phyloP scores from a whole-genome alignment of 2,797 vertebrate genomes.

The Dicrostonyx torquatus region DNA sequence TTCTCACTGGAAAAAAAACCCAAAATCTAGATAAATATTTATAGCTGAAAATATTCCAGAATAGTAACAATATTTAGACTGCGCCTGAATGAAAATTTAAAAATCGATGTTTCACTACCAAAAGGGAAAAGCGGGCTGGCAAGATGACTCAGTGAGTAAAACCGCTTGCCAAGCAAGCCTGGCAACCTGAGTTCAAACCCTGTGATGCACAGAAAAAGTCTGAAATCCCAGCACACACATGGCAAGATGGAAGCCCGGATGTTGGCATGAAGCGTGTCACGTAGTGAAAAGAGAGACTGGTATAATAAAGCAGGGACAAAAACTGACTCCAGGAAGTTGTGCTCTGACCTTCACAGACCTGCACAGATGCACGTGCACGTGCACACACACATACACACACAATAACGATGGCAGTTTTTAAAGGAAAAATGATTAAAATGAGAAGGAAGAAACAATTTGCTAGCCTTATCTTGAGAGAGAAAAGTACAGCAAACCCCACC shows the following conservation, averaged over 20 bases:
- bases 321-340: background rate
- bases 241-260: background rate
- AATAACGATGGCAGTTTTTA: background rate
- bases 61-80: background rate
- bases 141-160: background rate
- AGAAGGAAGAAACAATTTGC: background rate
- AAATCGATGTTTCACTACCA: background rate
- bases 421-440: background rate
- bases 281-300: background rate
- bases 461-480: background rate
- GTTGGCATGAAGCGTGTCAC: too few relatives aligned
- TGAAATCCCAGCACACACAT: background rate
- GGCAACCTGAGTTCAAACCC: background rate
- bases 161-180: background rate
- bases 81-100: background rate
- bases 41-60: background rate
- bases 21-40: conserved; percentile 18
- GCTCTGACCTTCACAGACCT: background rate
- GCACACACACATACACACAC: background rate
- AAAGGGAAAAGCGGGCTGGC: background rate
- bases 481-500: background rate
- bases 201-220: background rate
- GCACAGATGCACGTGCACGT: background rate
- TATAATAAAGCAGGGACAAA: background rate
- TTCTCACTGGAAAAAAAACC: background rate